These are phyloP conservation scores for Eilema depressum DNA, from an alignment of 2,888 invertebrate genomes.

Conservation along the genomic window DNA sequence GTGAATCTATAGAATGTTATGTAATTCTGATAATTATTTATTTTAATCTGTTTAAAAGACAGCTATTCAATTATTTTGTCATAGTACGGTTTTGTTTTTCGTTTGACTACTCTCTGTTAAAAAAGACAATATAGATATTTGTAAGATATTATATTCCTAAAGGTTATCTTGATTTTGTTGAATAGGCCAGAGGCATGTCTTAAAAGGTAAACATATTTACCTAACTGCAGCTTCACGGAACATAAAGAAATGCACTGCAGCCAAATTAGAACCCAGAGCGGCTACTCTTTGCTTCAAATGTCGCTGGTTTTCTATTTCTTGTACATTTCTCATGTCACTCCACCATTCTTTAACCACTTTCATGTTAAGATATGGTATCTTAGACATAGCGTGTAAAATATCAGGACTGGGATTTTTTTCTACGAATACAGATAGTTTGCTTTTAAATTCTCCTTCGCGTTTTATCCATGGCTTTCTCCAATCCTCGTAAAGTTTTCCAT, in stretches of 20 bases:
- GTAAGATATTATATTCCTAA: too few species aligned
- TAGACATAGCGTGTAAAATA: constrained; percentile 76
- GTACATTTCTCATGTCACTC: constrained; percentile 75
- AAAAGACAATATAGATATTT: background rate
- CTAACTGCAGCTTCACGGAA: constrained; percentile 92
- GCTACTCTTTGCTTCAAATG: constrained; percentile 87
- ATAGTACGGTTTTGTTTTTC: background rate
- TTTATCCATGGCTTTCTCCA: constrained; percentile 89
- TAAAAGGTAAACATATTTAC: constrained; percentile 54
- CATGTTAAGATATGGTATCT: constrained; percentile 84
- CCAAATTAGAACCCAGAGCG: constrained; percentile 92
- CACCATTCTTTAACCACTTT: constrained; percentile 87
- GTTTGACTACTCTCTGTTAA: background rate
- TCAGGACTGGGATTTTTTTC: constrained; percentile 76
- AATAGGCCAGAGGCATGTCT: background rate
- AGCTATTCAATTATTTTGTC: background rate
- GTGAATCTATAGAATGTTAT: too few species aligned
- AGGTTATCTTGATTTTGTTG: background rate
- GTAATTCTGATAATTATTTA: too few species aligned
- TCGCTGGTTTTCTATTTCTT: constrained; percentile 87
- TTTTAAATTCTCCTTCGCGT: constrained; percentile 86
- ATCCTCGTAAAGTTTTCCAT: constrained; percentile 82
- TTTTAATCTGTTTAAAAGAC: too few species aligned
- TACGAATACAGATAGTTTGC: constrained; percentile 86
- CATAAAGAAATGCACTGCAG: constrained; percentile 94